phyloP scores from a whole-genome alignment of 2,888 invertebrate species.

The Augochlorella aurata region DNA sequence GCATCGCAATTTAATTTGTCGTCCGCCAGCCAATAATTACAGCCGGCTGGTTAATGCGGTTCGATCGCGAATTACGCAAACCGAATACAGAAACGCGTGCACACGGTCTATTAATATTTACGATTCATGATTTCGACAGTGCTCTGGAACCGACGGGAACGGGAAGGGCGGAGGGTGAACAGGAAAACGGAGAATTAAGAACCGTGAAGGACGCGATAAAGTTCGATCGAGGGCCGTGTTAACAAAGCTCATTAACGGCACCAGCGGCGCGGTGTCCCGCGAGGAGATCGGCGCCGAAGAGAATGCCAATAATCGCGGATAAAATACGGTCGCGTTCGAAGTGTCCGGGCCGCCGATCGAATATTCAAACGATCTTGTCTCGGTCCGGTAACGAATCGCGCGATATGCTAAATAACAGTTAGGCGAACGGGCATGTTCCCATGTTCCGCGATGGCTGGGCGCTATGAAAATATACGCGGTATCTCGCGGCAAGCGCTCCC shows the following conservation, averaged over 20 bases:
- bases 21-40: constrained; percentile 31
- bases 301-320: constrained; percentile 11
- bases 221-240: neutral
- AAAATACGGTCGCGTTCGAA: constrained; percentile 4
- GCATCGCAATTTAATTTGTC: constrained; percentile 43
- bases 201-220: neutral
- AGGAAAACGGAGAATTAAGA: neutral
- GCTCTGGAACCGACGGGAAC: neutral
- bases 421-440: constrained; percentile 26
- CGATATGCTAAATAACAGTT: constrained; percentile 43
- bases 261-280: neutral
- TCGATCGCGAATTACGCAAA: constrained; percentile 34
- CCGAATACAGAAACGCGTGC: neutral
- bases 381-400: constrained; percentile 40
- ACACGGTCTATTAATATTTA: constrained; percentile 41
- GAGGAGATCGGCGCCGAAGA: constrained; percentile 18
- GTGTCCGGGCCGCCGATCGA: constrained; percentile 12
- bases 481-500: constrained; percentile 39
- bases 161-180: too few relatives aligned
- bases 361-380: constrained; percentile 16
- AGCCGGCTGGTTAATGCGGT: neutral
- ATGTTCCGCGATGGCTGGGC: constrained; percentile 45
- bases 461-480: constrained; percentile 46
- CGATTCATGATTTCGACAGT: constrained; percentile 17
- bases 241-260: constrained; percentile 29